Evolutionary conservation across 2,888 invertebrate genomes (phyloP).

Genomic region (Drosophila atroscutellata): DNA sequence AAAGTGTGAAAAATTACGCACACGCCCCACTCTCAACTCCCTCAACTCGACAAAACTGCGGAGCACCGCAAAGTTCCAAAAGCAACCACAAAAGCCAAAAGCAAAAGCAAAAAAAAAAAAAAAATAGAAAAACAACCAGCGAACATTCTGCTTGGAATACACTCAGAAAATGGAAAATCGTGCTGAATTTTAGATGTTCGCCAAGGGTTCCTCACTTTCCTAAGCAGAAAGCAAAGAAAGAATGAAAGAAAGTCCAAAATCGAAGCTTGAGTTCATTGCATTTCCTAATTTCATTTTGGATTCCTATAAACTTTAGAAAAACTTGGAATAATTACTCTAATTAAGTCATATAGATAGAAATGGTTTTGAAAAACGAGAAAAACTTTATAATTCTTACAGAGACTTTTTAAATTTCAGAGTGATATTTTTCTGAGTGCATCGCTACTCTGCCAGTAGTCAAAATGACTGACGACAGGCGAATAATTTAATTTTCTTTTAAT

Average conservation of each 20-base stretch:
- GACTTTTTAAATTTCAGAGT: neutral
- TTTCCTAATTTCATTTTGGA: no score
- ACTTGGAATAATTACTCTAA: no score
- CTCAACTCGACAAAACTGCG: conserved; percentile 2
- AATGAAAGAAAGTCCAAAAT: neutral
- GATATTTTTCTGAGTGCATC: neutral
- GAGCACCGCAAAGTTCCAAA: conserved; percentile 40
- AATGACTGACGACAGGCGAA: conserved; percentile 30
- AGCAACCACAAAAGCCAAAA: conserved; percentile 33
- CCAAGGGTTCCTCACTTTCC: no score
- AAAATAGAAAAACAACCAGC: conserved; percentile 8
- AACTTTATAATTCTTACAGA: neutral
- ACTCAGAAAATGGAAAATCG: neutral
- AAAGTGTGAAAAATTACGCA: conserved; percentile 70
- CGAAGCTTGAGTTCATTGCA: neutral
- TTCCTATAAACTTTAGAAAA: no score
- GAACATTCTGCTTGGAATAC: conserved; percentile 33
- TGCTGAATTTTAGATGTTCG: neutral
- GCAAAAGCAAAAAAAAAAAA: conserved; percentile 8
- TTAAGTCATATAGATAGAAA: neutral
- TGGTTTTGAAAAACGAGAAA: neutral
- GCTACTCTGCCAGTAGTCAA: conserved; percentile 19
- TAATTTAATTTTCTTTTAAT: conserved; percentile 70
- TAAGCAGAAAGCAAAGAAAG: neutral
- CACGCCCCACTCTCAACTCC: conserved; percentile 45